Base-by-base conservation (phyloP, 2,888 invertebrate genomes). In the Lasioglossum morio region DNA sequence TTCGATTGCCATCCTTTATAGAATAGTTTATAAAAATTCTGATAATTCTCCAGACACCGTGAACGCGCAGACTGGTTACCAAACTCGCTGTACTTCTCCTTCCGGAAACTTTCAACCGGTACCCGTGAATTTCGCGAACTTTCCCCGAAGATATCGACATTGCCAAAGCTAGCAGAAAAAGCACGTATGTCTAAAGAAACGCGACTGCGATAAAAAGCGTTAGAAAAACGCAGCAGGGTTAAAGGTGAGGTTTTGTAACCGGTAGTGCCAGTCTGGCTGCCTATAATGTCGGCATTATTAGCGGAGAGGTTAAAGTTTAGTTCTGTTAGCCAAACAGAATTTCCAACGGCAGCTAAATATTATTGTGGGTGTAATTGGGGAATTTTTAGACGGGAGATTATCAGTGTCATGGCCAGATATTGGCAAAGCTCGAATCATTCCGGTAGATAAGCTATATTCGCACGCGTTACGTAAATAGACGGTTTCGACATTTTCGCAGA, bases 401-500 rank as follows among this genome's bases (percentile, higher is more conserved):
- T 80, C 66, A 66, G 16, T 0, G 16, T 4, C 12, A 16, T 8
- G 8, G n/a, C 37, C 37, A 27, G 27, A 37, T 40, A 19, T 34
- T 48, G 10, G 30, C 37, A 27, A 40, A 70, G 73, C 72, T 72
- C 34, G 34, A 37, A 19, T 8, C 66, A 4, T 66, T 10, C 34
- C 4, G 19, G 19, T 10, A 16, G 34, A 66, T 66, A 30, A 66
- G 16, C 66, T 8, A 19, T 34, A 30, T 66, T 66, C 66, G 19
- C 34, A 30, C 23, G 66, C 23, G 34, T 66, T 66, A 66, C 34
- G 23, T 66, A 66, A 66, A 34, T 66, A 34, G 34, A 66, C 8
- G 16, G 66, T 66, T 66, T 66, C 66, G 12, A 69, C 23, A 69
- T 69, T 69, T 14, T 37, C n/a, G n/a, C 37, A n/a, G 69, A 69